These are phyloP conservation scores for Cossypha heuglini DNA, from an alignment of 2,797 vertebrate genomes.

Conservation along the genomic window DNA sequence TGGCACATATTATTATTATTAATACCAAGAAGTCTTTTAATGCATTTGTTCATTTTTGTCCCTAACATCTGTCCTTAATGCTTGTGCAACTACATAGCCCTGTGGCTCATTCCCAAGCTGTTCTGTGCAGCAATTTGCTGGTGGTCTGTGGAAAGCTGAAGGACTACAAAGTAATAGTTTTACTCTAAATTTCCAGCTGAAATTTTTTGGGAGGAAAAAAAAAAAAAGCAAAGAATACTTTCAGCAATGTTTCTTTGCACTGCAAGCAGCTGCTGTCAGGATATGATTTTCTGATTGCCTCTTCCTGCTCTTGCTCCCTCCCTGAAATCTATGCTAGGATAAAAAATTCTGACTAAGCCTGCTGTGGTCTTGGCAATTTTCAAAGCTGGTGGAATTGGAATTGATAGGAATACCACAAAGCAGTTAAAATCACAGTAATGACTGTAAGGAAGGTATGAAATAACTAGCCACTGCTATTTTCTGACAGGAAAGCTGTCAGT, in stretches of 20 bases:
- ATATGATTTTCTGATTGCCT: neutral
- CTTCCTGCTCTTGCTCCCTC: neutral
- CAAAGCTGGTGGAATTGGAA: neutral
- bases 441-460: neutral
- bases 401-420: neutral
- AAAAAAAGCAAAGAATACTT: neutral
- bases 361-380: neutral
- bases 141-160: neutral
- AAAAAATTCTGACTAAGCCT: neutral
- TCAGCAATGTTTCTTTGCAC: neutral
- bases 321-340: neutral
- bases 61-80: neutral
- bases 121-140: neutral
- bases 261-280: neutral
- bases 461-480: neutral
- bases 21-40: neutral
- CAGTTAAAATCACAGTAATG: neutral
- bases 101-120: neutral
- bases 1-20: neutral
- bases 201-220: neutral
- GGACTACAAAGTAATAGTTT: neutral
- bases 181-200: neutral
- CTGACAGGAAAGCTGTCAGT: neutral
- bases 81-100: neutral
- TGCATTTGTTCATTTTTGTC: neutral